Evolutionary conservation across 2,797 vertebrate genomes (phyloP).

Genomic region (Dendrocincla fuliginosa): DNA sequence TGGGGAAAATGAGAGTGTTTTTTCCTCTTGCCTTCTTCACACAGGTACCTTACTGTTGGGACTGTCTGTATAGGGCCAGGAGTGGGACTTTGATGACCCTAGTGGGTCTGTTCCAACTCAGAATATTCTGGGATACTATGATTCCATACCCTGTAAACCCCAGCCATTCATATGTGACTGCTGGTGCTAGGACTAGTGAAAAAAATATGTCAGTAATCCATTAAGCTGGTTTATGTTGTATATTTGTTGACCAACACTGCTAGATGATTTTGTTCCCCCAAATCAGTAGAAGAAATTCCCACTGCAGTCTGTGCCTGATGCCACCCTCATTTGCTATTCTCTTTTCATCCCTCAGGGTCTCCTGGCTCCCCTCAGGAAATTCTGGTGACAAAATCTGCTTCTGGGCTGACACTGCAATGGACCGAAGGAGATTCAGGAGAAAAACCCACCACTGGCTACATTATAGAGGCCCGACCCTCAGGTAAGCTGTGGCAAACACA

Average conservation of each 20-base stretch:
- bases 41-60: not conserved
- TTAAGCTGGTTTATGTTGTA: not conserved
- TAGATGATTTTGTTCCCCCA: not conserved
- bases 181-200: not conserved
- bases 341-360: slow-evolving; percentile 78
- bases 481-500: slow-evolving; percentile 70
- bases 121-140: not conserved
- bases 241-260: not conserved
- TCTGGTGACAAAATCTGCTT: slow-evolving; percentile 86
- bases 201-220: not conserved
- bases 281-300: not conserved
- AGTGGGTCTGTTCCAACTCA: not conserved
- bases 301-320: not conserved
- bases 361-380: slow-evolving; percentile 88
- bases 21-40: not conserved
- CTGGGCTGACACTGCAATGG: slow-evolving; percentile 88
- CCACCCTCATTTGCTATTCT: not conserved
- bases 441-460: slow-evolving; percentile 85
- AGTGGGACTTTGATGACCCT: not conserved
- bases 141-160: not conserved
- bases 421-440: slow-evolving; percentile 82
- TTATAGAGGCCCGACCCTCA: slow-evolving; percentile 92
- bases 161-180: not conserved
- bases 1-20: not conserved
- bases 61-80: not conserved